A percentile compares a stretch with the other conserved stretches of the same genome.
Conservation (phyloP, 2,888 invertebrate genomes). For the Eilema sororculum region DNA sequence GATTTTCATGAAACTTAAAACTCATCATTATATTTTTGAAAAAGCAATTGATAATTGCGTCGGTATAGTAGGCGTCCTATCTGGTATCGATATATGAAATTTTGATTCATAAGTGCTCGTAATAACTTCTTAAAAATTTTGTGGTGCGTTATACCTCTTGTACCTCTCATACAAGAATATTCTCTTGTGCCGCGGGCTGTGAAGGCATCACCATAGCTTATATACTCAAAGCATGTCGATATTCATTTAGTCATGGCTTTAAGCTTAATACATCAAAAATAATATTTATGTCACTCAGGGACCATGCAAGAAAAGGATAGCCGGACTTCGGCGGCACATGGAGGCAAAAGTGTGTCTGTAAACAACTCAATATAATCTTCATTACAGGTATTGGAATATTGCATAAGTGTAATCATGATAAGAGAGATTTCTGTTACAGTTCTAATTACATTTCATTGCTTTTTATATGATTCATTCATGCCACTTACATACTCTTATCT, state of each 20-base stretch:
- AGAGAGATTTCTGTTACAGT: conserved; percentile 1
- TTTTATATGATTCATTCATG: not conserved
- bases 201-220: not conserved
- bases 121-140: no score
- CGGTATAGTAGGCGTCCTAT: no score
- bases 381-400: conserved; percentile 14
- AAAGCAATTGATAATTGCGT: no score
- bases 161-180: no score
- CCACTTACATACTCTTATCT: not conserved
- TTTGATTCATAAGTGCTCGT: no score
- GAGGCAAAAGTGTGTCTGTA: conserved; percentile 24
- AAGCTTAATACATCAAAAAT: not conserved
- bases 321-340: conserved; percentile 22
- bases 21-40: no score
- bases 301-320: conserved; percentile 33
- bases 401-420: not conserved
- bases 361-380: conserved; percentile 35
- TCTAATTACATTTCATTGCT: conserved; percentile 14
- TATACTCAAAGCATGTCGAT: not conserved
- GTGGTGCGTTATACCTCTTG: no score
- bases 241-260: not conserved
- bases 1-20: no score
- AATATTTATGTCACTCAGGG: conserved; percentile 22
- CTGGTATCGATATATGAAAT: no score
- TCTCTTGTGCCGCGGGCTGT: no score